These are phyloP conservation scores for Drosophila mulleri DNA, from an alignment of 2,888 invertebrate genomes.

Conservation along the genomic window DNA sequence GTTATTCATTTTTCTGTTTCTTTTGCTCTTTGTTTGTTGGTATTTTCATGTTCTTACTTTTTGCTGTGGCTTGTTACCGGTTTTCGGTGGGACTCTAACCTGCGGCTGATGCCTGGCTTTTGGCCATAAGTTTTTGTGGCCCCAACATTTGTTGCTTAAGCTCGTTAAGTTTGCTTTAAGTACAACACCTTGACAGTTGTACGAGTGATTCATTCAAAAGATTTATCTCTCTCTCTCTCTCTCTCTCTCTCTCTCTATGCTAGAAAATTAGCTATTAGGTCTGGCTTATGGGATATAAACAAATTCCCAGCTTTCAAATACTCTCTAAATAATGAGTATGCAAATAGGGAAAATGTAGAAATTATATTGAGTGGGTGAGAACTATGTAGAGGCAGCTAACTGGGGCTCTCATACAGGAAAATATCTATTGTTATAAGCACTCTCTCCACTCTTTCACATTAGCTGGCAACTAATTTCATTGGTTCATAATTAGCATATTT, in stretches of 20 bases:
- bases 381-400: background rate
- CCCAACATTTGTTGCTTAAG: constrained; percentile 21
- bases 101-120: constrained; percentile 32
- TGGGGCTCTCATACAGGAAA: background rate
- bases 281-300: too few species aligned
- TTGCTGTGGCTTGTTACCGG: constrained; percentile 72
- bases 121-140: constrained; percentile 15
- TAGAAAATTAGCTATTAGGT: background rate
- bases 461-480: constrained; percentile 47
- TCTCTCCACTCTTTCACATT: constrained; percentile 6
- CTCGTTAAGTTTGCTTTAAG: constrained; percentile 13
- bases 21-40: constrained; percentile 6
- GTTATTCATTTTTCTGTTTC: constrained; percentile 6
- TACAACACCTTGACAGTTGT: background rate
- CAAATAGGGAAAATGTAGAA: constrained; percentile 21
- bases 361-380: constrained; percentile 27
- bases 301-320: background rate
- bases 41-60: constrained; percentile 68
- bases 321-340: constrained; percentile 24
- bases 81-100: constrained; percentile 48
- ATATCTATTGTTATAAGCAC: constrained; percentile 34
- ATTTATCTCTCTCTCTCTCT: constrained; percentile 1
- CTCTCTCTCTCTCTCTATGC: too few species aligned
- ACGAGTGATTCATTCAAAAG: constrained; percentile 3
- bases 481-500: constrained; percentile 45